These are phyloP conservation scores for Cyrtodaria siliqua DNA, from an alignment of 2,888 invertebrate species.

Conservation along the genomic window DNA sequence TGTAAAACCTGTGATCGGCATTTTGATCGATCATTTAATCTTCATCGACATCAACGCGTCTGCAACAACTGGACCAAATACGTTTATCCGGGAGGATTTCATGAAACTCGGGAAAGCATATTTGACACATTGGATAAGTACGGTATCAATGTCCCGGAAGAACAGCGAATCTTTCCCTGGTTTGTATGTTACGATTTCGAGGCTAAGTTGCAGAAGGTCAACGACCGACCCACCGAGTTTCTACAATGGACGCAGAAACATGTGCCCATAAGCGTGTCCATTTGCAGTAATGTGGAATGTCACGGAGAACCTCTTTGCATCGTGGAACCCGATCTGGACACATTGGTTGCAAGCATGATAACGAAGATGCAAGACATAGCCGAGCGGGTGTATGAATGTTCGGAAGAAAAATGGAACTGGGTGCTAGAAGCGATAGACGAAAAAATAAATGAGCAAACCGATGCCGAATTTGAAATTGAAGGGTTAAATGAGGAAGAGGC, in stretches of 20 bases:
- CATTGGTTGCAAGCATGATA: slow-evolving; percentile 12
- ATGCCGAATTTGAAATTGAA: neutral
- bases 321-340: slow-evolving; percentile 22
- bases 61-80: slow-evolving; percentile 45
- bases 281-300: slow-evolving; percentile 40
- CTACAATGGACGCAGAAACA: slow-evolving; percentile 28
- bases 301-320: slow-evolving; percentile 23
- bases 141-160: slow-evolving; percentile 34
- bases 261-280: slow-evolving; percentile 33
- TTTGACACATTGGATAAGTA: slow-evolving; percentile 42
- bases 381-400: neutral
- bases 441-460: neutral
- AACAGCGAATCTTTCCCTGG: slow-evolving; percentile 42
- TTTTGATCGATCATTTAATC: slow-evolving; percentile 24
- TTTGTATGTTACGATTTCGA: slow-evolving; percentile 48
- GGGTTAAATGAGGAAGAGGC: neutral
- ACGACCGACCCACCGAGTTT: slow-evolving; percentile 18
- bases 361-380: slow-evolving; percentile 10
- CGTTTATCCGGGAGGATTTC: slow-evolving; percentile 48
- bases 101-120: slow-evolving; percentile 16
- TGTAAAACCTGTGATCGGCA: slow-evolving; percentile 48
- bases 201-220: slow-evolving; percentile 23
- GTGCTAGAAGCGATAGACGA: neutral
- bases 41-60: slow-evolving; percentile 32
- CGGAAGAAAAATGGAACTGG: slow-evolving; percentile 16